Base-by-base conservation (phyloP, 2,888 invertebrate species). In the Aspidapion aeneum region DNA sequence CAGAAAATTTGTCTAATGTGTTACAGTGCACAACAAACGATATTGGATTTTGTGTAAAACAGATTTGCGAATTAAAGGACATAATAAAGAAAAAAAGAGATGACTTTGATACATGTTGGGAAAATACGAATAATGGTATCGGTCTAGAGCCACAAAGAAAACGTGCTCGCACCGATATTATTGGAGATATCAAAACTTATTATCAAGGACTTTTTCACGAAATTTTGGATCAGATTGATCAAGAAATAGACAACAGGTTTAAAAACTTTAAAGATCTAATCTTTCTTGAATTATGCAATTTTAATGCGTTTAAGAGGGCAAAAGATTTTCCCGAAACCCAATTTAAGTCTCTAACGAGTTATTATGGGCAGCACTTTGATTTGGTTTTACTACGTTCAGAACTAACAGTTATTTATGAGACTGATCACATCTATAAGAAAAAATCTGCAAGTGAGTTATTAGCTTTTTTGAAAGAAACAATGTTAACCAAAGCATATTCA, bases 1-100 rank as follows among this genome's bases (percentile, higher is more conserved):
- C 61, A 19, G 66, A 66, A n/a, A 58, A 61, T 63, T 21, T 68
- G 16, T 66, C 58, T 64, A 62, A 63, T 21, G 59, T 62, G 12
- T n/a, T 67, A 50, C 65, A 65, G 60, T 57, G 5, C 51, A 65
- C 57, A 60, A 61, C 57, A 49, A 56, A 57, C 55, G 61, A 65
- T 60, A 58, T 60, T 49, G 19, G 21, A 48, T 64, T 59, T 50
- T 68, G 61, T 18, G 21, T 58, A 48, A 18, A 51, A n/a, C n/a
- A n/a, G n/a, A n/a, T n/a, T n/a, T n/a, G n/a, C n/a, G n/a, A n/a
- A n/a, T n/a, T n/a, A n/a, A n/a, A n/a, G n/a, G n/a, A n/a, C n/a
- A n/a, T n/a, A n/a, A n/a, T n/a, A n/a, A n/a, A n/a, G n/a, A 66
- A 49, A 20, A 50, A 20, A 35, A 35, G 3, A 35, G 35, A 12